phyloP scores from a whole-genome alignment of 2,113 vertebrate species.

The Empidonax traillii region DNA sequence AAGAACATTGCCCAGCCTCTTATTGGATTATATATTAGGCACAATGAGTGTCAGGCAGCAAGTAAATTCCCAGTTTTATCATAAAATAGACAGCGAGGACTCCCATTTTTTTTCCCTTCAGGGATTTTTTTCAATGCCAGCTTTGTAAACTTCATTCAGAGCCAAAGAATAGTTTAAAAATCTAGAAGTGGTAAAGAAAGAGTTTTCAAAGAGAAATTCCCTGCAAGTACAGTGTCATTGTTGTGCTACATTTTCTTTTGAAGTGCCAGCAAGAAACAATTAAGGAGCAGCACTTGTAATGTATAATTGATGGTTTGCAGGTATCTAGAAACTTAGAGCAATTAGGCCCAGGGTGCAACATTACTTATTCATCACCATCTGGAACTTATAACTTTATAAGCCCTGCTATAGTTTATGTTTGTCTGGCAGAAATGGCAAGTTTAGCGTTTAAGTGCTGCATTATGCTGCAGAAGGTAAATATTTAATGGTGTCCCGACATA shows the following conservation, averaged over 20 bases:
- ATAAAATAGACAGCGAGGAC: neutral
- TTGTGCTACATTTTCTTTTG: constrained; percentile 51
- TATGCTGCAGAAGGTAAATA: constrained; percentile 66
- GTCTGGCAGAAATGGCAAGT: constrained; percentile 56
- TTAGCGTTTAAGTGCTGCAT: constrained; percentile 35
- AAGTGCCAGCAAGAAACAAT: constrained; percentile 63
- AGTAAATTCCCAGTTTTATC: constrained; percentile 8
- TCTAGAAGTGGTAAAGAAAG: neutral
- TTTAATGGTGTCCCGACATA: constrained; percentile 52
- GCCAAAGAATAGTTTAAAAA: neutral
- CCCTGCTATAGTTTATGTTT: constrained; percentile 49
- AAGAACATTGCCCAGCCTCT: neutral
- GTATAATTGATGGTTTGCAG: constrained; percentile 65
- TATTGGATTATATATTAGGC: neutral
- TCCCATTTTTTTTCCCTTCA: neutral
- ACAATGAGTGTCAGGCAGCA: neutral
- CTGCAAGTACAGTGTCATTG: neutral
- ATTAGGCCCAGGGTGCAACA: constrained; percentile 50
- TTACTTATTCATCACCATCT: constrained; percentile 70
- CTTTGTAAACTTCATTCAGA: neutral
- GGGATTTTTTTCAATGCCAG: neutral
- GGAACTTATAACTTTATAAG: constrained; percentile 48
- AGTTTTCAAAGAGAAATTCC: constrained; percentile 41
- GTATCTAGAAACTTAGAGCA: constrained; percentile 60
- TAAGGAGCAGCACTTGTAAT: constrained; percentile 58